Evolutionary conservation across 2,888 invertebrate genomes (phyloP).

Genomic region (Operophtera brumata): DNA sequence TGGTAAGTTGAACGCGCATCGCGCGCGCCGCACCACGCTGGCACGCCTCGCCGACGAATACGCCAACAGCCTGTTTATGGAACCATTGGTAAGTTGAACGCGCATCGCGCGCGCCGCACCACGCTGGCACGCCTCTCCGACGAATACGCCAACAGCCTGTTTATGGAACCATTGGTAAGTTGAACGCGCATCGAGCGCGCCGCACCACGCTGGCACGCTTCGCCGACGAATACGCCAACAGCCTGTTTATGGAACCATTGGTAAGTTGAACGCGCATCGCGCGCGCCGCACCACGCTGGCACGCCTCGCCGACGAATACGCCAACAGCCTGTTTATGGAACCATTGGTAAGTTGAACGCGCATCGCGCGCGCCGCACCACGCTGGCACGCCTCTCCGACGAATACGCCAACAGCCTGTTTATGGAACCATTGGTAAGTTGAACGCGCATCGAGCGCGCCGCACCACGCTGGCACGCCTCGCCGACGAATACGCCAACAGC

Average conservation of each 20-base stretch:
- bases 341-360: slow-evolving; percentile 53
- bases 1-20: slow-evolving; percentile 54
- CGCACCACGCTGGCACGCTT: slow-evolving; percentile 53
- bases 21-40: slow-evolving; percentile 55
- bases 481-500: slow-evolving; percentile 43
- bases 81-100: slow-evolving; percentile 54
- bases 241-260: slow-evolving; percentile 54
- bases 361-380: slow-evolving; percentile 56
- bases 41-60: slow-evolving; percentile 53
- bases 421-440: slow-evolving; percentile 62
- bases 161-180: slow-evolving; percentile 60
- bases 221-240: slow-evolving; percentile 45
- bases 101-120: slow-evolving; percentile 53
- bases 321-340: slow-evolving; percentile 49
- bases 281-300: slow-evolving; percentile 56
- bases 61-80: slow-evolving; percentile 47
- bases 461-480: slow-evolving; percentile 50
- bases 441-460: slow-evolving; percentile 53
- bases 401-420: slow-evolving; percentile 40
- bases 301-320: slow-evolving; percentile 49
- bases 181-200: slow-evolving; percentile 51
- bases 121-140: slow-evolving; percentile 54
- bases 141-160: slow-evolving; percentile 42
- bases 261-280: slow-evolving; percentile 54
- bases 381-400: slow-evolving; percentile 51